A percentile compares a stretch with the other conserved stretches of the same genome.
phyloP scores from a whole-genome alignment of 2,797 vertebrate genomes.

The Echiichthys vipera region DNA sequence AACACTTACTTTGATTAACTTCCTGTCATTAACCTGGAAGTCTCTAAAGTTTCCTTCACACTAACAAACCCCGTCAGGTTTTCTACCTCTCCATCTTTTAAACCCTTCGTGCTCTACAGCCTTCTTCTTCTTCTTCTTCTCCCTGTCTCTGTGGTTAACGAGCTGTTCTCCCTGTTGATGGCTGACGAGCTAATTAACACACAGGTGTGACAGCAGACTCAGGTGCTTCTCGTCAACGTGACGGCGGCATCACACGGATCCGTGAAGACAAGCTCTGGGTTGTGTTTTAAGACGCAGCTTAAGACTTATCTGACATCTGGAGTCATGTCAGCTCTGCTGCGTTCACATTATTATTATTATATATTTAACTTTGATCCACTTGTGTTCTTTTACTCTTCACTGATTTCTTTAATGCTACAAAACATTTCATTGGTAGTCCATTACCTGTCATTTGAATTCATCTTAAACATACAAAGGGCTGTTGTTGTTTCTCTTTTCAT shows the following conservation, averaged over 20 bases:
- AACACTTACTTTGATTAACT: not conserved
- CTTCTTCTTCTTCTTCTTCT: constrained; percentile 4
- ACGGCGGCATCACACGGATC: constrained; percentile 32
- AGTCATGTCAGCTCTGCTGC: not conserved
- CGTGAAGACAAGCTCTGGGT: not conserved
- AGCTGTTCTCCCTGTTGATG: constrained; percentile 31
- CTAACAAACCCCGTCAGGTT: too few relatives aligned
- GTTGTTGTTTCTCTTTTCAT: too few relatives aligned
- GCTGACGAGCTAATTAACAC: constrained; percentile 61
- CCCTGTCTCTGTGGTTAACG: constrained; percentile 35
- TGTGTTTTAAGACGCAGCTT: not conserved
- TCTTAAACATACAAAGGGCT: too few relatives aligned
- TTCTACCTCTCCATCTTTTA: too few relatives aligned
- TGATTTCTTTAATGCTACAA: not conserved
- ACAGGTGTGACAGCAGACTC: constrained; percentile 66
- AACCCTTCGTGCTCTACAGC: not conserved
- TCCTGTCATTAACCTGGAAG: not conserved
- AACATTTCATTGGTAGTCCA: not conserved
- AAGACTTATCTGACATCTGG: constrained; percentile 11
- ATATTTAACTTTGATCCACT: not conserved
- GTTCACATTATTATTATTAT: too few relatives aligned
- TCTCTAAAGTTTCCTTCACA: constrained; percentile 10
- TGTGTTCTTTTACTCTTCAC: not conserved
- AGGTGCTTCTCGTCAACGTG: constrained; percentile 33
- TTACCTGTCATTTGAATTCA: not conserved